Evolutionary conservation across 2,797 vertebrate genomes (phyloP).

Genomic region (Lemur catta): DNA sequence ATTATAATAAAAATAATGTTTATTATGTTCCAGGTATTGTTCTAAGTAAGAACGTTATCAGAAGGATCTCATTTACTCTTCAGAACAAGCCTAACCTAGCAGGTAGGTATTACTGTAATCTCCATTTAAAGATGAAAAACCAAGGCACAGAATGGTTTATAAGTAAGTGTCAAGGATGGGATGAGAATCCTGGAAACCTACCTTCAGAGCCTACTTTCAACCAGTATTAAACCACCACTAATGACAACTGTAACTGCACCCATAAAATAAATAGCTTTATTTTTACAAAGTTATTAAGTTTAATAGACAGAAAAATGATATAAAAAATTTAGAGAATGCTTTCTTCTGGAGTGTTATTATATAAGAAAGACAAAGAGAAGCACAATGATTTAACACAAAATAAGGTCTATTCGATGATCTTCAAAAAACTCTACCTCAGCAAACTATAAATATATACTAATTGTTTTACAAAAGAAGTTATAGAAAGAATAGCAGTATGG

Average conservation of each 20-base stretch:
- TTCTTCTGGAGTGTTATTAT: neutral
- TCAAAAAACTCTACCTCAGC: neutral
- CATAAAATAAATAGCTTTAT: neutral
- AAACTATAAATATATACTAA: neutral
- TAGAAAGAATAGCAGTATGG: neutral
- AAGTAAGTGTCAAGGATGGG: neutral
- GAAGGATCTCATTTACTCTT: neutral
- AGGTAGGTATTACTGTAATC: neutral
- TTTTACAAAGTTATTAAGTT: neutral
- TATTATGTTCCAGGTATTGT: neutral
- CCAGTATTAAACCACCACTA: neutral
- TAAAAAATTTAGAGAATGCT: neutral
- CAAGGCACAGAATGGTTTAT: neutral
- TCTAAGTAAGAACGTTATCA: neutral
- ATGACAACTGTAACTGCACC: neutral
- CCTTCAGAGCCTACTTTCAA: neutral
- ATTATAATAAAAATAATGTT: neutral
- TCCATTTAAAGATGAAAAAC: neutral
- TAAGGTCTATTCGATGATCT: neutral
- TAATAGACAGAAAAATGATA: neutral
- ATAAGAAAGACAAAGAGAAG: neutral
- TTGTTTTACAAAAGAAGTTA: slow-evolving; percentile 21
- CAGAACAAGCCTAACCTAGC: neutral
- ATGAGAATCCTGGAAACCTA: neutral
- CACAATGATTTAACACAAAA: neutral